Base-by-base conservation (phyloP, 2,888 invertebrate genomes). In the Odontocerum albicorne region DNA sequence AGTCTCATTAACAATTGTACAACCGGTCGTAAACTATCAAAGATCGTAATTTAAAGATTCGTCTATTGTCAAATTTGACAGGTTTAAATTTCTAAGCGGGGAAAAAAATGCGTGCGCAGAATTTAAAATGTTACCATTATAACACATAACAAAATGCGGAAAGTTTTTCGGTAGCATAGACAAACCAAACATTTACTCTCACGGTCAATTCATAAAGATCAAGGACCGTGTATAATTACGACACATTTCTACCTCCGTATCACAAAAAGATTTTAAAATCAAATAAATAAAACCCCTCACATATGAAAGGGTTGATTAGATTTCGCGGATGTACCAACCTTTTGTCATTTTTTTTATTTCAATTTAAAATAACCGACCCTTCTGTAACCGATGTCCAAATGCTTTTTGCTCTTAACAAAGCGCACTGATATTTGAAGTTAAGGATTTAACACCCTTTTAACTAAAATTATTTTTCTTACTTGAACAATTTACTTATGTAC, bases 141-240 rank as follows among this genome's bases (percentile, higher is more conserved):
- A 33, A 36, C 27, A 35, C 47, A 35, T 17, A 40, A 43, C 43
- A 54, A 43, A 17, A 42, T 47, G 36, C n/a, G n/a, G n/a, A n/a
- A n/a, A n/a, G n/a, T n/a, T n/a, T n/a, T n/a, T 21, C 46, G 21
- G 10, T 42, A 40, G 8, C 47, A 36, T 36, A 43, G 40, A 54
- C 49, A 33, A 54, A 42, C 49, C 49, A 33, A 43, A 46, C 46
- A 53, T 47, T 36, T 35, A 17, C 55, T 60, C 60, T 60, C 60
- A 60, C 60, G 60, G 55, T 57, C 60, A 57, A 60, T 60, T 57
- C 60, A 49, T 27, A 15, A 42, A 57, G 57, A 55, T 60, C 57
- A 35, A 57, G 60, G 40, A 57, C 57, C 57, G 60, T 60, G 52
- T 15, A 51, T 57, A 57, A 60, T 60, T 51, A 52, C 45, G 40